Base-by-base conservation (phyloP, 2,797 vertebrate species). In the Helostoma temminkii region DNA sequence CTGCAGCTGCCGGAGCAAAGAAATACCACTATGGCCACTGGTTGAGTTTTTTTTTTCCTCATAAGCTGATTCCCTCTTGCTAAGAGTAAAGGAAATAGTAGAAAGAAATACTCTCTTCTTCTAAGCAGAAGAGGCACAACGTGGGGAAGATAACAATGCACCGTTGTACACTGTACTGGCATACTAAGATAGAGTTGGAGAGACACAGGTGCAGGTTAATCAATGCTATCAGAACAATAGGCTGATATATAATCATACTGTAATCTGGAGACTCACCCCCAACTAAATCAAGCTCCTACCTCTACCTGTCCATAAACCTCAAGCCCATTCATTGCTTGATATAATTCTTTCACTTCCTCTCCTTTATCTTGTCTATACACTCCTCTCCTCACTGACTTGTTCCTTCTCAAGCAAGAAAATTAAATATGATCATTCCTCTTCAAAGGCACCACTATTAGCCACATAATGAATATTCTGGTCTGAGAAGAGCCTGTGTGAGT, bases 381-480 rank as follows among this genome's bases (percentile, higher is more conserved):
- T 76, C 61, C 66, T 78, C 74, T 59, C 71, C 73, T 78, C 73
- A 2, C 78, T 43, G 70, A 76, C 78, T 88, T 71, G 72, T 76
- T 84, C 80, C 60, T 84, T 87, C 80, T 86, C 86, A 63, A 76
- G 74, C 76, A 6, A 82, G 84, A 88, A 92, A 90, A 88, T 89
- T 80, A 91, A 86, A 90, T 87, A 87, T 85, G 84, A 90, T 91
- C 85, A 89, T 91, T 89, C 81, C 81, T 87, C 84, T 88, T 93
- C 86, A 93, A 93, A 91, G 89, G 77, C 87, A 52, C 85, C 71
- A 82, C 90, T 86, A 92, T 92, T 92, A 92, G 89, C 71, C 78
- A 72, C 88, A 80, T 90, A 84, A 93, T 88, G 90, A 91, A 92
- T 91, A 91, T 90, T 89, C 87, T n/a, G n/a, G n/a, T n/a, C n/a